Conservation (phyloP, 2,797 vertebrate genomes). For the Phalanger gymnotis region DNA sequence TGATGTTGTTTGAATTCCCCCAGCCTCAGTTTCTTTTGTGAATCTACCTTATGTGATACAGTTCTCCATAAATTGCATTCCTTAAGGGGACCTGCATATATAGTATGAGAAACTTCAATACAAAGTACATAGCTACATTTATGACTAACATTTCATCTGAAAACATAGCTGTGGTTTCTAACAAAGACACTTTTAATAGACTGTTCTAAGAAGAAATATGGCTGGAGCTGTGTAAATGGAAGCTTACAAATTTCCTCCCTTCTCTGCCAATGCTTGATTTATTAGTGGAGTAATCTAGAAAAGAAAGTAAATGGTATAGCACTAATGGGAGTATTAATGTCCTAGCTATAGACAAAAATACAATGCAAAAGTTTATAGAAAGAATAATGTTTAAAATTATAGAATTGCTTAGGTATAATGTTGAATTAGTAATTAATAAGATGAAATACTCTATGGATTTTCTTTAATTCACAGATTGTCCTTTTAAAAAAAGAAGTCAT, state of each 20-base stretch:
- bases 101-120: neutral
- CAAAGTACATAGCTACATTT: neutral
- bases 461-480: neutral
- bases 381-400: neutral
- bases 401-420: neutral
- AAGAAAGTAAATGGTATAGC: neutral
- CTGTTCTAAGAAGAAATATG: neutral
- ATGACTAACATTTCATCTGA: neutral
- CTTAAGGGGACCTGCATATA: neutral
- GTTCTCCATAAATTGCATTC: neutral
- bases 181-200: neutral
- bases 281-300: neutral
- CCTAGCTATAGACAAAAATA: neutral
- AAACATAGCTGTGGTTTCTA: neutral
- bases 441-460: neutral
- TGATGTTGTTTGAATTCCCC: neutral
- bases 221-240: neutral
- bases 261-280: neutral
- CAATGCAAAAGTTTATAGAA: neutral
- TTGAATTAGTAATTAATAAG: constrained; percentile 5
- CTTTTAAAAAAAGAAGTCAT: neutral
- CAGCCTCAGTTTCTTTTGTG: neutral
- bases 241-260: neutral
- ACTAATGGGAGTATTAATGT: neutral
- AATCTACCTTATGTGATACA: neutral